phyloP scores from a whole-genome alignment of 2,113 vertebrate species.

The Peromyscus californicus region DNA sequence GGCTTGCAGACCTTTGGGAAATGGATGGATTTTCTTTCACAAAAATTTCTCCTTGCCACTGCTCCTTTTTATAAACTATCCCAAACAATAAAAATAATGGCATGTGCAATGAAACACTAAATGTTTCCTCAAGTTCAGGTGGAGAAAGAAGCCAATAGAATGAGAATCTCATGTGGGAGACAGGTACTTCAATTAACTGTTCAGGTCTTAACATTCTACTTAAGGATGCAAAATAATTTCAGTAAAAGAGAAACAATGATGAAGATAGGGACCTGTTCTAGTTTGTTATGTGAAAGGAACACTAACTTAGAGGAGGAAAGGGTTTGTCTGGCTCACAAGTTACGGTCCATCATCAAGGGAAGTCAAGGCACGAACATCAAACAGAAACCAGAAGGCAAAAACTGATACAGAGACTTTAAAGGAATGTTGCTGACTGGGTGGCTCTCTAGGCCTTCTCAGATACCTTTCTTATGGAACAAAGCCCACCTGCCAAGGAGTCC shows the following conservation, averaged over 20 bases:
- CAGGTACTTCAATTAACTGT: neutral
- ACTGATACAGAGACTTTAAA: neutral
- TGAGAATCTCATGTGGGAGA: neutral
- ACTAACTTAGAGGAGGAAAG: neutral
- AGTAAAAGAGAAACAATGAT: neutral
- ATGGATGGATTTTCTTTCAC: neutral
- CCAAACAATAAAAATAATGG: neutral
- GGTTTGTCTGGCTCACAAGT: neutral
- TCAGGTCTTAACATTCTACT: neutral
- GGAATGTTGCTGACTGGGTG: no score
- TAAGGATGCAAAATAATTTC: neutral
- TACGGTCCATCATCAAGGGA: neutral
- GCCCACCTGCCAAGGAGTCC: neutral
- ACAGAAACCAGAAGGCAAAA: neutral
- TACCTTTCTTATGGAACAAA: neutral
- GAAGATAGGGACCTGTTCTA: neutral
- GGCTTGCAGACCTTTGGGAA: neutral
- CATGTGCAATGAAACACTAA: neutral
- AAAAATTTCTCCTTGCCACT: neutral
- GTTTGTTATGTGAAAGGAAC: neutral
- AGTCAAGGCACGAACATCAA: neutral
- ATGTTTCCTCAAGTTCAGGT: neutral
- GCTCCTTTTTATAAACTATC: neutral
- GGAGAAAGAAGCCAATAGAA: neutral
- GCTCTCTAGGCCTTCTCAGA: neutral